phyloP scores from a whole-genome alignment of 2,888 invertebrate genomes.

The Ochropacha duplaris region DNA sequence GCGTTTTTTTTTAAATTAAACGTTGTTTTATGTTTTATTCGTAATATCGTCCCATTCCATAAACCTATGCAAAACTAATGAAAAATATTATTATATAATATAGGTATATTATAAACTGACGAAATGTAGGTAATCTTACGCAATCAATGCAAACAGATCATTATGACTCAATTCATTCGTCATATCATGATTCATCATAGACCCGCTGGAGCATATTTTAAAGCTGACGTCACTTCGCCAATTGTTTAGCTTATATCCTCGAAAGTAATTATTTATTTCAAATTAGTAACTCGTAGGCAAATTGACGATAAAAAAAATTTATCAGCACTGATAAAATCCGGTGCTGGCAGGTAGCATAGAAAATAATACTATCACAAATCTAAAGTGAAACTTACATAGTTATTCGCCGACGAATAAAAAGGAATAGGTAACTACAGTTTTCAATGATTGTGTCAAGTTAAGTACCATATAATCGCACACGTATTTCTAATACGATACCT shows the following conservation, averaged over 20 bases:
- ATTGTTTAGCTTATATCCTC: not conserved
- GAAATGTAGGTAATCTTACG: not conserved
- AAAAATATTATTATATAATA: not conserved
- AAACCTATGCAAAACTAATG: not conserved
- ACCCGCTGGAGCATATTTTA: not conserved
- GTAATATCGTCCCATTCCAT: no score
- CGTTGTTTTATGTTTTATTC: no score
- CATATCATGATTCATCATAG: not conserved
- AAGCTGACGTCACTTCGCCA: not conserved
- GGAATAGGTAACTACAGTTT: no score
- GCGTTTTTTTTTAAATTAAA: no score
- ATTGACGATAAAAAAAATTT: not conserved
- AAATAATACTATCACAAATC: no score
- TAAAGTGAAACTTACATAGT: no score
- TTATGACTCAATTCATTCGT: not conserved
- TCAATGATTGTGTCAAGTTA: constrained; percentile 30
- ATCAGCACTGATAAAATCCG: not conserved
- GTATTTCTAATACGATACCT: constrained; percentile 53
- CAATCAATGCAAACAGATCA: not conserved
- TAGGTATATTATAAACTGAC: not conserved
- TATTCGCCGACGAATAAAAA: no score
- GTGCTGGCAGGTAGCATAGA: not conserved
- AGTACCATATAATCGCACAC: constrained; percentile 40
- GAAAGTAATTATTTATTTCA: not conserved
- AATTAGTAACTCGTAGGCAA: not conserved